Percentiles rank a stretch among this genome's conserved stretches.
These are phyloP conservation scores for Andrena bucephala DNA, from an alignment of 2,888 invertebrate genomes.

Conservation along the genomic window DNA sequence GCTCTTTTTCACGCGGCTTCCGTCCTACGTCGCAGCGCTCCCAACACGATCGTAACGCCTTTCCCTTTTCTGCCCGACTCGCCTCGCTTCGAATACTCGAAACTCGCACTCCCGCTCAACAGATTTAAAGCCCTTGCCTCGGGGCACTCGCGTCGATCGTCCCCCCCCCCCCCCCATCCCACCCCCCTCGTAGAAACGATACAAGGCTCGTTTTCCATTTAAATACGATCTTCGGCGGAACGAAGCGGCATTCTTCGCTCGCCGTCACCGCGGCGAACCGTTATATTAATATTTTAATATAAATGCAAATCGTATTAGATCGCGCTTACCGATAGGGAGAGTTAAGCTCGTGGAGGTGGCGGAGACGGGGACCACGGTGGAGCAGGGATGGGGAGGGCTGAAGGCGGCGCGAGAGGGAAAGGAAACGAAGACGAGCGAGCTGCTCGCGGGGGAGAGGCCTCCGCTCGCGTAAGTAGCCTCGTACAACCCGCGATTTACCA, in stretches of 20 bases:
- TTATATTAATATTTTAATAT: conserved; percentile 82
- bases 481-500: conserved; percentile 70
- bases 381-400: not conserved
- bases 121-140: not conserved
- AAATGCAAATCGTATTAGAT: conserved; percentile 82
- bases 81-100: not conserved
- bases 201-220: conserved; percentile 70
- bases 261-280: conserved; percentile 47
- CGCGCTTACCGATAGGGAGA: conserved; percentile 75
- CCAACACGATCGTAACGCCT: conserved; percentile 18
- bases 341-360: conserved; percentile 46
- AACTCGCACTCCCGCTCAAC: not conserved
- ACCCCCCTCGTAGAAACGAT: not conserved
- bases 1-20: conserved; percentile 57
- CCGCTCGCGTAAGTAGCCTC: conserved; percentile 60
- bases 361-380: conserved; percentile 10
- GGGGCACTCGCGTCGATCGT: conserved; percentile 12
- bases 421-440: conserved; percentile 17
- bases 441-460: conserved; percentile 9
- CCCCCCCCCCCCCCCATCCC: too few species aligned
- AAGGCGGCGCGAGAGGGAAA: not conserved
- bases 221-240: conserved; percentile 73
- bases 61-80: conserved; percentile 18
- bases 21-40: conserved; percentile 40
- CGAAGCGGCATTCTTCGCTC: conserved; percentile 62